phyloP scores from a whole-genome alignment of 2,888 invertebrate species.

The Phytoseiulus persimilis region DNA sequence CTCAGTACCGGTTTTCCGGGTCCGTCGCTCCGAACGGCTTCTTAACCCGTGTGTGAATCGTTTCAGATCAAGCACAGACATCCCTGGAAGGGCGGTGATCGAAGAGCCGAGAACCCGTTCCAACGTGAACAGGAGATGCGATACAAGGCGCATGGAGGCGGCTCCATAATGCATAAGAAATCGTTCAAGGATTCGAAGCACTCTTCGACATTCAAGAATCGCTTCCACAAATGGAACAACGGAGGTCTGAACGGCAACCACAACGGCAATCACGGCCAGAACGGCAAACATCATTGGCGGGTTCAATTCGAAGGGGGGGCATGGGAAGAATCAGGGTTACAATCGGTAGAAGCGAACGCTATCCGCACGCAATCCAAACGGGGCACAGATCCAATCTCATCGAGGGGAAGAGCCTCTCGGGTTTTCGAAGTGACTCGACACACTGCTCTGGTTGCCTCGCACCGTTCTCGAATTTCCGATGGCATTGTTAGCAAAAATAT shows the following conservation, averaged over 20 bases:
- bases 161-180: not conserved
- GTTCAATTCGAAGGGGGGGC: not conserved
- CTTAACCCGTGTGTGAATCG: too few species aligned
- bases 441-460: not conserved
- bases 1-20: too few species aligned
- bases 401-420: not conserved
- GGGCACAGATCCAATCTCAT: not conserved
- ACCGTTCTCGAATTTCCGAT: not conserved
- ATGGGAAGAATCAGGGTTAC: not conserved
- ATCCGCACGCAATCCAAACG: not conserved
- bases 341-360: not conserved
- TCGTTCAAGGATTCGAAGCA: not conserved
- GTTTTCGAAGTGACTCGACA: not conserved
- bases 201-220: not conserved
- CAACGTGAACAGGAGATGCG: conserved; percentile 11
- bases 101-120: not conserved
- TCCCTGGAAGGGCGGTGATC: not conserved
- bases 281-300: not conserved
- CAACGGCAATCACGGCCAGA: conserved; percentile 11
- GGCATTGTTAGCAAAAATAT: not conserved
- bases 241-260: not conserved
- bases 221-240: not conserved
- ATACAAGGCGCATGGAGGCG: not conserved
- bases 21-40: too few species aligned
- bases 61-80: not conserved